These are phyloP conservation scores for Cosmopolites sordidus DNA, from an alignment of 2,888 invertebrate species.

Conservation along the genomic window DNA sequence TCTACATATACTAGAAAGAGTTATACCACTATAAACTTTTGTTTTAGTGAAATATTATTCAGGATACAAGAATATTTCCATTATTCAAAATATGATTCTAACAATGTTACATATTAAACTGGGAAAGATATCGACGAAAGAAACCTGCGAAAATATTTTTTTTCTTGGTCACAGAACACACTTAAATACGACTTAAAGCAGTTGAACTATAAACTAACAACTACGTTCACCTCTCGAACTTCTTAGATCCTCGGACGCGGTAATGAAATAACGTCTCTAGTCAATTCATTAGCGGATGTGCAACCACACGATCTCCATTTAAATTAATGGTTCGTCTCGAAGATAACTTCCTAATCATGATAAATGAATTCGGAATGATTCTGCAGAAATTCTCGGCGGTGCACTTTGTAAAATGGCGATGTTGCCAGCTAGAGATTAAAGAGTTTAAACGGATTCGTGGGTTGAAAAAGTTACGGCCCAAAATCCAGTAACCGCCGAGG, in stretches of 20 bases:
- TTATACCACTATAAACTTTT: no score
- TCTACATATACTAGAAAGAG: no score
- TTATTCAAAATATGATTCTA: no score
- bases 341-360: slow-evolving; percentile 39
- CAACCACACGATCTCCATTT: slow-evolving; percentile 29
- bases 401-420: slow-evolving; percentile 24
- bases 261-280: slow-evolving; percentile 22
- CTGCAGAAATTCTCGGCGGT: slow-evolving; percentile 31
- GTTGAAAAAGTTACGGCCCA: slow-evolving; percentile 12
- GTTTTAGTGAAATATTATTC: no score
- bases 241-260: slow-evolving; percentile 9
- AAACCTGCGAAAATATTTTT: no score
- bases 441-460: slow-evolving; percentile 17
- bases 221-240: slow-evolving; percentile 6
- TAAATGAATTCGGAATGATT: slow-evolving; percentile 37
- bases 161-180: no score
- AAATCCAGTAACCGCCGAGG: slow-evolving; percentile 12
- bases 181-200: no score
- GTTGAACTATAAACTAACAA: no score
- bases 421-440: slow-evolving; percentile 25
- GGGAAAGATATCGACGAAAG: no score
- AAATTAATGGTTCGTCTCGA: slow-evolving; percentile 36
- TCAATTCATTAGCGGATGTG: slow-evolving; percentile 27
- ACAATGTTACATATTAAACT: no score
- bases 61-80: no score